phyloP scores from a whole-genome alignment of 2,797 vertebrate genomes.

The Squalus acanthias region DNA sequence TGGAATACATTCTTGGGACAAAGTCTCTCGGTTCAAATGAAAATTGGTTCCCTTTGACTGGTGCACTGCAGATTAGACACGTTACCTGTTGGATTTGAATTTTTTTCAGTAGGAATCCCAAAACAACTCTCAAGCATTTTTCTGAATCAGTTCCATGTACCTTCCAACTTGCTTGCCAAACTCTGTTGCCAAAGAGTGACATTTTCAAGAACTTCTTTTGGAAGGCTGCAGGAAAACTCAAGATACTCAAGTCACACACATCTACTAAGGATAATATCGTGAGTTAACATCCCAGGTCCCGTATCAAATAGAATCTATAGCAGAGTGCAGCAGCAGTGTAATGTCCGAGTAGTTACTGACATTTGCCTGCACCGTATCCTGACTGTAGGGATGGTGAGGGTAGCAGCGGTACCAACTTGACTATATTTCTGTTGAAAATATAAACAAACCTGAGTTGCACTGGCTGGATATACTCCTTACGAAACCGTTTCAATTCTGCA shows the following conservation, averaged over 20 bases:
- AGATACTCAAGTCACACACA: not conserved
- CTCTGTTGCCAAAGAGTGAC: not conserved
- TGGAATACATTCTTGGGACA: not conserved
- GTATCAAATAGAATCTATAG: not conserved
- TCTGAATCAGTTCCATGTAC: not conserved
- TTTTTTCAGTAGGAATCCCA: not conserved
- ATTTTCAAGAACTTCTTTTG: not conserved
- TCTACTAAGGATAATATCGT: not conserved
- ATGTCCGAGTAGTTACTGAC: not conserved
- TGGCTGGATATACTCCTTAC: slow-evolving; percentile 93
- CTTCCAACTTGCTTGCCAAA: not conserved
- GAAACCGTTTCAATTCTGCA: slow-evolving; percentile 88
- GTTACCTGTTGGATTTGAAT: not conserved
- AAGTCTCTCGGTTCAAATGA: not conserved
- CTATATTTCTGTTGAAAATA: not conserved
- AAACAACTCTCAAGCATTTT: not conserved
- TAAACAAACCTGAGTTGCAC: slow-evolving; percentile 84
- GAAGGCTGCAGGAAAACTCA: not conserved
- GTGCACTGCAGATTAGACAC: not conserved
- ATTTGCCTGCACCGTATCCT: not conserved
- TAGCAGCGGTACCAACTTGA: not conserved
- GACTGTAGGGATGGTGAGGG: no score
- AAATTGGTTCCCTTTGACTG: not conserved
- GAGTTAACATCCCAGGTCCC: not conserved
- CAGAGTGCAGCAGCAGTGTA: not conserved